These are phyloP conservation scores for Erannis defoliaria DNA, from an alignment of 2,888 invertebrate genomes.

Conservation along the genomic window DNA sequence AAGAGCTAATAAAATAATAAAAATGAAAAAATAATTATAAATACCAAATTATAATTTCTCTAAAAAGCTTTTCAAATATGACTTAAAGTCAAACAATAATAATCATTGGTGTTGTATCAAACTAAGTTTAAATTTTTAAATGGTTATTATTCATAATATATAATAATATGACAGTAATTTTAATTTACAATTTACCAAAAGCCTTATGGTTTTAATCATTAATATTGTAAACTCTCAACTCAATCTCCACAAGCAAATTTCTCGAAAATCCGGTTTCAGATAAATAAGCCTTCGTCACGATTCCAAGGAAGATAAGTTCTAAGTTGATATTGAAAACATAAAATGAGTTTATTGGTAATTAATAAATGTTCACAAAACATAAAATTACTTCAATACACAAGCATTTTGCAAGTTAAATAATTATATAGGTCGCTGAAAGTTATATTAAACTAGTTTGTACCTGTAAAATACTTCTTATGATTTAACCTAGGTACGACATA, in stretches of 20 bases:
- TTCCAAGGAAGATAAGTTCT: slow-evolving; percentile 28
- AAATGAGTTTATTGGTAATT: slow-evolving; percentile 25
- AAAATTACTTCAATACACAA: not conserved
- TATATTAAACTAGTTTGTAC: not conserved
- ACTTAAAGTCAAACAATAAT: too few relatives aligned
- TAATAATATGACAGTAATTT: slow-evolving; percentile 26
- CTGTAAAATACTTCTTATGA: too few relatives aligned
- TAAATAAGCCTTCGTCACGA: slow-evolving; percentile 27
- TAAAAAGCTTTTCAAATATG: too few relatives aligned
- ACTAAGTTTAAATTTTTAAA: too few relatives aligned
- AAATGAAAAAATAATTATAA: too few relatives aligned
- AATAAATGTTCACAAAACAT: slow-evolving; percentile 15
- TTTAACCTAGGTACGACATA: too few relatives aligned
- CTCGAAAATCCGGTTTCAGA: slow-evolving; percentile 31
- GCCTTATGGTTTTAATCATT: slow-evolving; percentile 12
- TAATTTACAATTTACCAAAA: slow-evolving; percentile 21
- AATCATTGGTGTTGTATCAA: too few relatives aligned
- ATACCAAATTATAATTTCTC: too few relatives aligned
- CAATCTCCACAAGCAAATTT: slow-evolving; percentile 20
- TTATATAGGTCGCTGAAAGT: too few relatives aligned
- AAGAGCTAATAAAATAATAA: too few relatives aligned
- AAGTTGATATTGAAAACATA: slow-evolving; percentile 31
- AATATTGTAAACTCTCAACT: slow-evolving; percentile 29
- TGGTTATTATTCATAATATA: too few relatives aligned
- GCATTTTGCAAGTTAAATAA: not conserved